Conservation (phyloP, 2,797 vertebrate genomes). For the Semotilus atromaculatus region DNA sequence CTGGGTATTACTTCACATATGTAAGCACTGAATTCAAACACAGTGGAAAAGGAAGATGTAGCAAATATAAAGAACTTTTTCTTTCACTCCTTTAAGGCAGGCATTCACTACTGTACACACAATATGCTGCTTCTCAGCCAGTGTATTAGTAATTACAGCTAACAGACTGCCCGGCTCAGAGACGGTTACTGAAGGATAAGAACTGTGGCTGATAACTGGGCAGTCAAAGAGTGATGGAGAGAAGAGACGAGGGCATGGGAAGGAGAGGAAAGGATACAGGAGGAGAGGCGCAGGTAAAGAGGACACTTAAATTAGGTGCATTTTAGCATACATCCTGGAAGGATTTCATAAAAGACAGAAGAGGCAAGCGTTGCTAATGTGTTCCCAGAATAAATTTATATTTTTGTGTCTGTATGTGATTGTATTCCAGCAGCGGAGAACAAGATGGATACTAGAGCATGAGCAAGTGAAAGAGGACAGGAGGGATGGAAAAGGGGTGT, state of each 20-base stretch:
- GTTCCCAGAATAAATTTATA: neutral
- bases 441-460: conserved; percentile 18
- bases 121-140: neutral
- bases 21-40: conserved; percentile 45
- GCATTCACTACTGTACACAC: conserved; percentile 25
- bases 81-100: conserved; percentile 21
- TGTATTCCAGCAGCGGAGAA: neutral
- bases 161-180: conserved; percentile 29
- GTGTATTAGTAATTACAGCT: conserved; percentile 40
- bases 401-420: too few relatives aligned
- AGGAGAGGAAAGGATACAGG: neutral
- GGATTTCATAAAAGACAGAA: neutral
- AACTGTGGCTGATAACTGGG: conserved; percentile 21
- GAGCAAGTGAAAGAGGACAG: conserved; percentile 44
- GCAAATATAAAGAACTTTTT: conserved; percentile 41
- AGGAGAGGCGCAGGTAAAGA: neutral
- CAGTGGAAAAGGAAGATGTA: conserved; percentile 10
- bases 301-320: neutral
- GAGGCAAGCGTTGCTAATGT: neutral
- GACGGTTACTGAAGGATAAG: conserved; percentile 15
- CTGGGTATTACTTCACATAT: conserved; percentile 41
- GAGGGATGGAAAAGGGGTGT: neutral
- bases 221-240: conserved; percentile 2
- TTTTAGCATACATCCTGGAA: neutral
- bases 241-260: neutral